Base-by-base conservation (phyloP, 2,113 vertebrate species). In the Ophiodon elongatus region DNA sequence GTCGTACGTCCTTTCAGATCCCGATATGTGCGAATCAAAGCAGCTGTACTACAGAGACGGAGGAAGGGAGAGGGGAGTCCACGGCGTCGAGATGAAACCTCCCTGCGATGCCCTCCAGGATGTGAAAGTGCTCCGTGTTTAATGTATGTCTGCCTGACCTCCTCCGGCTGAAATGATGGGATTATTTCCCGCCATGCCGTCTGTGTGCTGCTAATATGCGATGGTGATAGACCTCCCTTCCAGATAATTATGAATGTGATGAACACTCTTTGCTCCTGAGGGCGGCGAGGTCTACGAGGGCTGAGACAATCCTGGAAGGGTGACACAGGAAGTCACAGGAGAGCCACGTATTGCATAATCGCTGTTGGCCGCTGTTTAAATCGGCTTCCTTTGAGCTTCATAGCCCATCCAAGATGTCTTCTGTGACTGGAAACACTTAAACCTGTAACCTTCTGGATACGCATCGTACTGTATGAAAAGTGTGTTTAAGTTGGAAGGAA, bases 201-300 rank as follows among this genome's bases (percentile, higher is more conserved):
- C 87, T 85, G 81, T 89, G 85, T 86, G 83, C 76, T 29, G 29
- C 83, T 91, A 85, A 89, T 87, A 82, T 83, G 86, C 57, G 73
- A 76, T 27, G 70, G 74, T 81, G 84, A 88, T 86, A 63, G 87
- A 91, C 73, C 84, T 84, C 85, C 73, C 80, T 71, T 82, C 78
- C 75, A 70, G 84, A 84, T 90, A 89, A 91, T 93, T 91, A 89
- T 14, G 82, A 84, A 88, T 78, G 84, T 88, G 89, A 93, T 88
- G 82, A 84, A 92, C 80, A 86, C 86, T 76, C 83, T 73, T 56
- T 87, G 85, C 79, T 85, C 91, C 84, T 21, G 52, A 45, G 89
- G 88, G 80, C 80, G 85, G 47, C 45, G 17, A 71, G 87, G 91
- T 84, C 90, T 88, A 19, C 27, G 19, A 84, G 91, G 85, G 92